Evolutionary conservation across 1,140 invertebrate genomes (phyloP), one percentile per base, ranked within the genome.

Genomic region (Drosophila subobscura): DNA sequence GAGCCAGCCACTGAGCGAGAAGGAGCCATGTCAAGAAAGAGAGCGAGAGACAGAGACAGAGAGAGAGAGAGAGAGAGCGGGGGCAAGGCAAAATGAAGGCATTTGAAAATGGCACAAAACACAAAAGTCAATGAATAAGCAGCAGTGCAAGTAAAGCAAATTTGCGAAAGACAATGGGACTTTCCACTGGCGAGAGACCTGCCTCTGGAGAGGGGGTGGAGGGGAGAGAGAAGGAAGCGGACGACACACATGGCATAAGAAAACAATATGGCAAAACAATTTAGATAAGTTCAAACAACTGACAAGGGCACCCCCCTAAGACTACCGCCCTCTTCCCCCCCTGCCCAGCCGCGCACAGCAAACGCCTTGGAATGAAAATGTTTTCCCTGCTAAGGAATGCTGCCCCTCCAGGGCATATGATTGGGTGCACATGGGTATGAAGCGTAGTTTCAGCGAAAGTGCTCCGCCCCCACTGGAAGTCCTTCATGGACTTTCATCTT

Each of bases 251-350:
- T 81, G 73, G 77, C 81, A 85, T 85, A 86, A 78, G 83, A 83
- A 86, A 86, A 86, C 81, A 86, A 86, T 86, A 86, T 86, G 81
- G 83, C 78, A 86, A 88, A 88, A 86, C 83, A 86, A 86, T 86
- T 88, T 88, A 86, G 83, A 86, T 86, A 86, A 86, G 83, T 86
- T 86, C 83, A 88, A 88, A 76, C 78, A 83, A 88, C 77, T 88
- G 71, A 74, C 74, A 59, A 53, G 59, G 42, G 42, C 56, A 50
- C 55, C 37, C 16, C 14, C n/a, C n/a, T n/a, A n/a, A n/a, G n/a
- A n/a, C n/a, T n/a, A n/a, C n/a, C n/a, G n/a, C 14, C 14, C 6
- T 42, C 49, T 20, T 16, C 27, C n/a, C 37, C 50, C 6, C 14
- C n/a, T n/a, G 5, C 37, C 7, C 44, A 12, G 12, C 50, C 12